phyloP scores from a whole-genome alignment of 1,140 invertebrate genomes.

The Drosophila nikananu region DNA sequence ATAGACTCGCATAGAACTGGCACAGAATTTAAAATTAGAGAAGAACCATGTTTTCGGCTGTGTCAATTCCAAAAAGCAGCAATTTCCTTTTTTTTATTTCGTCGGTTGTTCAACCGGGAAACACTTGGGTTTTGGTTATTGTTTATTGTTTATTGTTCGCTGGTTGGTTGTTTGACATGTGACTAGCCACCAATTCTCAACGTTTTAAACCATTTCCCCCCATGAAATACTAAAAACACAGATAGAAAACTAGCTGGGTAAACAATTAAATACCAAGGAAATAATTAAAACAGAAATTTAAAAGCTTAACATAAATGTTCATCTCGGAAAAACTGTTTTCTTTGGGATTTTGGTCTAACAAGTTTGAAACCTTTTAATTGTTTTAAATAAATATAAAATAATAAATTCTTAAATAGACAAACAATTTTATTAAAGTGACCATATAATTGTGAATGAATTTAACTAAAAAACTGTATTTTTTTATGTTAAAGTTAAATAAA shows the following conservation, averaged over 20 bases:
- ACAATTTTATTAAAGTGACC: too few relatives aligned
- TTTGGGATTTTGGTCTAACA: not conserved
- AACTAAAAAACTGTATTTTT: not conserved
- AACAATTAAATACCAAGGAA: not conserved
- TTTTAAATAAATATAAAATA: not conserved
- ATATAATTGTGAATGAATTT: not conserved
- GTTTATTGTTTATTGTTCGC: conserved; percentile 18
- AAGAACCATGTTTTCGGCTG: conserved; percentile 14
- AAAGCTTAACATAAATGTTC: not conserved
- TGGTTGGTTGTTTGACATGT: conserved; percentile 24
- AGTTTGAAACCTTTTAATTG: not conserved
- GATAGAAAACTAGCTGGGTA: not conserved
- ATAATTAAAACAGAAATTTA: not conserved
- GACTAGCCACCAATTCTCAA: not conserved
- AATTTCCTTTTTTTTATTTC: not conserved
- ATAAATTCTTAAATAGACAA: not conserved
- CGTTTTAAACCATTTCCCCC: conserved; percentile 6
- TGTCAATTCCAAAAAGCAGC: conserved; percentile 10
- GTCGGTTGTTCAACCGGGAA: conserved; percentile 41
- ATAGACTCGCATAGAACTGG: not conserved
- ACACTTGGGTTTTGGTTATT: not conserved
- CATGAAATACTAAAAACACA: not conserved
- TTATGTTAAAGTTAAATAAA: not conserved
- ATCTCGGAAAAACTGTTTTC: not conserved
- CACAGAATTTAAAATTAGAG: conserved; percentile 24